phyloP scores from a whole-genome alignment of 2,888 invertebrate genomes.

The Xestoiulus laeticollis region DNA sequence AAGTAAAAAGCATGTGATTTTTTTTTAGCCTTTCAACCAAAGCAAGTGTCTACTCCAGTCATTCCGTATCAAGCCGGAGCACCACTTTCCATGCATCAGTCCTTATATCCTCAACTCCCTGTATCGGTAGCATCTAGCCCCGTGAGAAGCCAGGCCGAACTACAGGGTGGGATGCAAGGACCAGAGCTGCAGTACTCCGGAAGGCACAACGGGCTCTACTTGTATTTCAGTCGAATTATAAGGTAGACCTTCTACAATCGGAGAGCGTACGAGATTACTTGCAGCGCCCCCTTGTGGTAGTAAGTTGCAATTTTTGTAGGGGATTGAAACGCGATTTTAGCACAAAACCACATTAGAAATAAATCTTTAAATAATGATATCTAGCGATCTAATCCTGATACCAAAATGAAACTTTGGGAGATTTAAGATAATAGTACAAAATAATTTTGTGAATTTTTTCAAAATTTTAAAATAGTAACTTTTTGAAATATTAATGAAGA shows the following conservation, averaged over 20 bases:
- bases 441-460: too few species aligned
- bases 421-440: too few species aligned
- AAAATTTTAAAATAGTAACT: too few species aligned
- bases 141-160: constrained; percentile 29
- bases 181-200: constrained; percentile 70
- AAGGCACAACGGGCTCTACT: constrained; percentile 92
- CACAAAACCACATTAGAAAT: too few species aligned
- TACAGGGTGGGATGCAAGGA: constrained; percentile 59
- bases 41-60: constrained; percentile 47
- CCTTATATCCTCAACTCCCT: background rate
- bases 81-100: constrained; percentile 39
- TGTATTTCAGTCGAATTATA: constrained; percentile 87
- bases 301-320: too few species aligned
- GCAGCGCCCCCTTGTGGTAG: too few species aligned
- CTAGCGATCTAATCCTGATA: too few species aligned
- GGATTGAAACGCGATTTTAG: too few species aligned
- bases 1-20: background rate
- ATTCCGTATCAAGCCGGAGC: constrained; percentile 2
- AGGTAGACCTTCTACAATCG: constrained; percentile 61
- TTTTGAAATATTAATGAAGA: too few species aligned
- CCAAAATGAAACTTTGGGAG: too few species aligned
- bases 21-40: constrained; percentile 49
- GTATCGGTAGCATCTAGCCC: background rate
- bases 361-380: too few species aligned
- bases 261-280: background rate